Base-by-base conservation (phyloP, 53 echinoderm and acorn worm species). In the Antedon mediterranea region DNA sequence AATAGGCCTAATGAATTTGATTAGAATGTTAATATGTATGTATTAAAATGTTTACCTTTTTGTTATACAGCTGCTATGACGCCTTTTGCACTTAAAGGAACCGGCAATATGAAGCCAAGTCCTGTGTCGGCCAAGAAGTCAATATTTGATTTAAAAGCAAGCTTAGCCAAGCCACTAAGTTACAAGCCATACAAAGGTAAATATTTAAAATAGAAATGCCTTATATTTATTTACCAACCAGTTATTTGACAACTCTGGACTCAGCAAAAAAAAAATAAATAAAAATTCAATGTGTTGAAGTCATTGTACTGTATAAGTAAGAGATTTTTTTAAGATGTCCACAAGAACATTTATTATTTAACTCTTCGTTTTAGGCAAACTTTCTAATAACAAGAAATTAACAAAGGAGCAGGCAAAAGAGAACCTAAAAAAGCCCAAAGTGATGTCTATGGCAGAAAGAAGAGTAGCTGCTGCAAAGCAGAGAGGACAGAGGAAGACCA, bases 101-200 rank as follows among this genome's bases (percentile, higher is more conserved):
- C 32, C 28, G 70, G 34, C n/a, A 43, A 43, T 0, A 74, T 32
- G 0, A 82, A 90, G 30, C 79, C 88, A 31, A 75, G 37, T 14
- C 30, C 82, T 27, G 72, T 77, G 15, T 57, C 83, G 13, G 34
- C 43, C 29, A 87, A 82, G 32, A 85, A 82, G 31, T 15, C 82
- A 28, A 28, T 28, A 3, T 97, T 97, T 86, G 90, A 97, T 57
- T 75, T 97, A 43, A 92, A 92, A 72, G 90, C 90, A 14, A 89
- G 89, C 6, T 43, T 97, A 43, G 77, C 44, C 23, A 97, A 90
- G 71, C 89, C 88, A 27, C 84, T 92, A 15, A 9, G 77, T 3
- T 97, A 97, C 72, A 97, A 88, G 75, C 98, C 98, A 23, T 82
- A 97, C 34, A 90, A 88, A 72, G 92, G 98, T 97, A 86, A 82